Base-by-base conservation (phyloP, 2,113 vertebrate genomes). In the Cinclus cinclus region DNA sequence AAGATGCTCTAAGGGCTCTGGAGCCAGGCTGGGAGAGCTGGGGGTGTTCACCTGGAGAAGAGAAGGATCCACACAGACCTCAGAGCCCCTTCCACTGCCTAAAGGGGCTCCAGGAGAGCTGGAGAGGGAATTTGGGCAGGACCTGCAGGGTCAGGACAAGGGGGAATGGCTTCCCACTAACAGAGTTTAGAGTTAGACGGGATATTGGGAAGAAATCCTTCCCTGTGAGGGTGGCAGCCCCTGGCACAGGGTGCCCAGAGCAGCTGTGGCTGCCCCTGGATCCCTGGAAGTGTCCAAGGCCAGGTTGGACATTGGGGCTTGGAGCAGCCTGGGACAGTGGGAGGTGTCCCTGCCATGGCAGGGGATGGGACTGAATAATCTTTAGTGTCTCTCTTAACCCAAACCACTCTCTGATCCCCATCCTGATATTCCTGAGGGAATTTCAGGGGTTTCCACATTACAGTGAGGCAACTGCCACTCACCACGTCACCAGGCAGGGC, bases 301-400 rank as follows among this genome's bases (percentile, higher is more conserved):
- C 62, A 83, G 55, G 55, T 0, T 60, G 62, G 69, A 75, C 0
- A 0, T 8, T 37, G 35, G 24, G 53, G n/a, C 13, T 53, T 3
- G 53, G n/a, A 35, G 53, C 30, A 62, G 0, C 9, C 47, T 76
- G 53, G 70, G 70, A 2, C 0, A 3, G 41, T 62, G 62, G 47
- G 1, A 83, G 11, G 1, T 60, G 53, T n/a, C 46, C 46, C 53
- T 89, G 69, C 15, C 28, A 6, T 30, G 39, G 69, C 23, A 82
- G 23, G 2, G 4, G 19, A 5, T 76, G 70, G 7, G 10, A 31
- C 6, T 5, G 16, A 30, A 35, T 31, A 6, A 69, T 9, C 10
- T 49, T 47, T 13, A 22, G 23, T 13, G 47, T 27, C 14, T 53
- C 21, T 47, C 62, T n/a, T 47, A 49, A 62, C 8, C 2, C n/a